Conservation (phyloP, 1,140 invertebrate genomes). For the Heliothis subflexa region DNA sequence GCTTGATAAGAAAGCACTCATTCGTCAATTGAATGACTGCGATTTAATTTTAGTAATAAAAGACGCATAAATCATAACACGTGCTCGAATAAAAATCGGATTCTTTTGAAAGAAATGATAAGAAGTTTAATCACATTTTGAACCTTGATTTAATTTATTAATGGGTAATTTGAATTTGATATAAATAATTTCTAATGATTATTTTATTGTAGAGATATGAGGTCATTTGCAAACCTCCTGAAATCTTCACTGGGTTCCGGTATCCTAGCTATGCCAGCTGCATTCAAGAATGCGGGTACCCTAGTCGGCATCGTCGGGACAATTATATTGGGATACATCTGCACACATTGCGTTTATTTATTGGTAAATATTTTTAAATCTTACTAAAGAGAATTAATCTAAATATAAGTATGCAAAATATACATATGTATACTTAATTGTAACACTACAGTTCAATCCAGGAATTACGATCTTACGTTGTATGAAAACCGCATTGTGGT, state of each 20-base stretch:
- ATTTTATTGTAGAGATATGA: slow-evolving; percentile 87
- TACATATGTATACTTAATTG: too few relatives aligned
- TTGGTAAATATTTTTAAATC: slow-evolving; percentile 87
- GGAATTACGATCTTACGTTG: background rate
- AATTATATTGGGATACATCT: slow-evolving; percentile 91
- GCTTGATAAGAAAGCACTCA: background rate
- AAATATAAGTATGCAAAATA: too few relatives aligned
- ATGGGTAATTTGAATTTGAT: background rate
- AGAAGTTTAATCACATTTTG: background rate
- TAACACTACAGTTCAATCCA: background rate
- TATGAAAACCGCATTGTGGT: slow-evolving; percentile 21
- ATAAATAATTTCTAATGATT: background rate
- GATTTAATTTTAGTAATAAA: slow-evolving; percentile 11
- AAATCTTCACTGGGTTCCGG: slow-evolving; percentile 96
- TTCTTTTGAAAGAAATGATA: background rate
- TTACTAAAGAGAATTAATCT: background rate
- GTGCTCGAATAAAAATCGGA: slow-evolving; percentile 2
- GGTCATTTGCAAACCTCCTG: slow-evolving; percentile 92
- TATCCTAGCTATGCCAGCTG: slow-evolving; percentile 95
- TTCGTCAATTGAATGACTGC: background rate
- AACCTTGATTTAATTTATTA: background rate
- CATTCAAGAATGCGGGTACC: slow-evolving; percentile 93
- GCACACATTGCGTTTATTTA: slow-evolving; percentile 93
- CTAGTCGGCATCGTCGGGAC: slow-evolving; percentile 91
- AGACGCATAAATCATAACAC: slow-evolving; percentile 1